These are phyloP conservation scores for Rhineura floridana DNA, from an alignment of 2,113 vertebrate genomes.

Conservation along the genomic window DNA sequence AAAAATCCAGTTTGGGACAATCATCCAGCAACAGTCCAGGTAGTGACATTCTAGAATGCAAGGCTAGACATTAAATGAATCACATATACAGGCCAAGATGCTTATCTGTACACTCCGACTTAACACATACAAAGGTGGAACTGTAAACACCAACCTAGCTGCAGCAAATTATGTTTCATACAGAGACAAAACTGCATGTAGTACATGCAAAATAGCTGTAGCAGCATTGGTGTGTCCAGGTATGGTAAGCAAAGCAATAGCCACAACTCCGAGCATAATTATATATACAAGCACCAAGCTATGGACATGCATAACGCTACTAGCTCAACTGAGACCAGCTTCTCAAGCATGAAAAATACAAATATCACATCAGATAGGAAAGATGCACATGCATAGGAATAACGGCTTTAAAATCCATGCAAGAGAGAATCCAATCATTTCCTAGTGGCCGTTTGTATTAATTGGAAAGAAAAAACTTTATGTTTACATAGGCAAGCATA, in stretches of 20 bases:
- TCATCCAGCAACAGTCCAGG: background rate
- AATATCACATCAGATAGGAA: background rate
- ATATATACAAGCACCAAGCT: background rate
- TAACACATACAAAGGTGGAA: background rate
- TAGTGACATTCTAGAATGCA: background rate
- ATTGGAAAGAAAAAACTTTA: background rate
- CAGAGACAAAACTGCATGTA: background rate
- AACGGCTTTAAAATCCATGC: background rate
- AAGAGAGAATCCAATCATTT: background rate
- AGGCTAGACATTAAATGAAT: background rate
- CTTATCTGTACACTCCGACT: background rate
- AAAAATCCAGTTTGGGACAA: background rate
- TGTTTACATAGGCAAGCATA: background rate
- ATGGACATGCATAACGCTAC: background rate
- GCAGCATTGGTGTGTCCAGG: background rate
- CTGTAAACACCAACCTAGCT: background rate
- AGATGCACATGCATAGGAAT: background rate
- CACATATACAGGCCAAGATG: background rate
- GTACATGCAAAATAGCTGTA: too few species aligned
- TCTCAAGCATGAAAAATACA: background rate
- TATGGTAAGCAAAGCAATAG: background rate
- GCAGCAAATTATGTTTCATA: background rate
- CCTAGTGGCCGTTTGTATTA: too few species aligned
- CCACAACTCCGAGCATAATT: background rate
- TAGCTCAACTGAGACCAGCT: background rate